Percentiles rank a stretch among this genome's conserved stretches.
Evolutionary conservation across 92 coral and sea anemone species (phyloP).

Genomic region (Siderastrea siderea): DNA sequence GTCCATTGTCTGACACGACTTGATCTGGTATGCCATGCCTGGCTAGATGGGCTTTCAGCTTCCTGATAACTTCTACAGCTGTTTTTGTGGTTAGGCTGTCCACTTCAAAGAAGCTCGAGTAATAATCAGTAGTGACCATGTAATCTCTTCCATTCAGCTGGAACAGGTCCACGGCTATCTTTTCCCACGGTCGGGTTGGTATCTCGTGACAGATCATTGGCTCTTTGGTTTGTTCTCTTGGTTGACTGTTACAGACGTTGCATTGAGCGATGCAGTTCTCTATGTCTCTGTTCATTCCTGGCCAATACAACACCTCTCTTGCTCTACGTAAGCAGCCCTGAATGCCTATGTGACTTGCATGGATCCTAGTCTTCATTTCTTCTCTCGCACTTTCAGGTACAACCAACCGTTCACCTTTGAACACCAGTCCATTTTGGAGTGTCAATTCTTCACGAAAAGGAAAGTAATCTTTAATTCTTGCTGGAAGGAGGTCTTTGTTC

Average conservation of each 20-base stretch:
- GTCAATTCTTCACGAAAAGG: not conserved
- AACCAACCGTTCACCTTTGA: constrained; percentile 27
- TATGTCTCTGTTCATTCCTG: constrained; percentile 47
- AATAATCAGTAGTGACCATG: constrained; percentile 65
- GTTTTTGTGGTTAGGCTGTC: constrained; percentile 59
- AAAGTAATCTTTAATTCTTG: not conserved
- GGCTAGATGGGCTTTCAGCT: constrained; percentile 12
- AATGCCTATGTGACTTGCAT: constrained; percentile 24
- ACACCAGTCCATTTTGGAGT: constrained; percentile 13
- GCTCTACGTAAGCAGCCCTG: constrained; percentile 62
- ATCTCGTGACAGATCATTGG: constrained; percentile 56
- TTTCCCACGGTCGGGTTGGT: constrained; percentile 68
- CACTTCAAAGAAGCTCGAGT: constrained; percentile 72
- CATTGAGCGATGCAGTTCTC: not conserved
- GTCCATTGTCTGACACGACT: constrained; percentile 53
- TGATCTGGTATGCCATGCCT: constrained; percentile 56
- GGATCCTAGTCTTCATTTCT: constrained; percentile 19
- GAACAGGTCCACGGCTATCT: constrained; percentile 55
- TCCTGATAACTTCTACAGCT: constrained; percentile 51
- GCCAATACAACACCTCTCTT: constrained; percentile 60
- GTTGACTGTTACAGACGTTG: no score
- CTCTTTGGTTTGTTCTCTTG: constrained; percentile 33
- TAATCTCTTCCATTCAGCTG: constrained; percentile 49
- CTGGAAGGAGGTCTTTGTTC: constrained; percentile 17
- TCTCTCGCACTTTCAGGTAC: constrained; percentile 3